Evolutionary conservation across 2,888 invertebrate species (phyloP).

Genomic region (Rambutsinella grinnellia): DNA sequence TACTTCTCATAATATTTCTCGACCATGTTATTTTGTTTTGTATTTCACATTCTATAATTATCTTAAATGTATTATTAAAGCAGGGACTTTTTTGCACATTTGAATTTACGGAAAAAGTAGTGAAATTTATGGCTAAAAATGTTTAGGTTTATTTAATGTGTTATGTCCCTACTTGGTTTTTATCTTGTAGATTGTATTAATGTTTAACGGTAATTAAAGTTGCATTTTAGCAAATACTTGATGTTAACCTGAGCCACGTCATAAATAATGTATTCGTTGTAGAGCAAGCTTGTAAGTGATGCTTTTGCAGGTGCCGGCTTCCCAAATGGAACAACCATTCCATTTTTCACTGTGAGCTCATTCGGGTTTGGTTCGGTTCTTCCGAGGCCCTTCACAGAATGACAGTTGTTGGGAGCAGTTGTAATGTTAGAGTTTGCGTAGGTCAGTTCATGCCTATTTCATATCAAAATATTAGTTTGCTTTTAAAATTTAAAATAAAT

Average conservation of each 20-base stretch:
- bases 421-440: slow-evolving; percentile 72
- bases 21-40: too few relatives aligned
- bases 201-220: slow-evolving; percentile 91
- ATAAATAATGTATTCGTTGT: slow-evolving; percentile 97
- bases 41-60: too few relatives aligned
- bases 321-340: slow-evolving; percentile 85
- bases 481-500: too few relatives aligned
- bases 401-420: slow-evolving; percentile 84
- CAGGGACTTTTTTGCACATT: too few relatives aligned
- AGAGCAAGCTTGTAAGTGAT: slow-evolving; percentile 77
- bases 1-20: too few relatives aligned
- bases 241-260: slow-evolving; percentile 94
- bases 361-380: slow-evolving; percentile 86
- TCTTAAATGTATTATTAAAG: too few relatives aligned
- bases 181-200: too few relatives aligned
- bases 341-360: slow-evolving; percentile 74
- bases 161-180: too few relatives aligned
- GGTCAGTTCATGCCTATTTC: slow-evolving; percentile 81
- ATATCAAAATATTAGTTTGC: too few relatives aligned
- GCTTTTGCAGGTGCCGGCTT: slow-evolving; percentile 71
- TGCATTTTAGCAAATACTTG: slow-evolving; percentile 87
- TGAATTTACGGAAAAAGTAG: too few relatives aligned
- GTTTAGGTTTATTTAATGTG: too few relatives aligned
- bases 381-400: slow-evolving; percentile 91
- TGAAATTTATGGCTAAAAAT: too few relatives aligned